Conservation (phyloP, 2,113 vertebrate species). For the Xiphophorus maculatus region DNA sequence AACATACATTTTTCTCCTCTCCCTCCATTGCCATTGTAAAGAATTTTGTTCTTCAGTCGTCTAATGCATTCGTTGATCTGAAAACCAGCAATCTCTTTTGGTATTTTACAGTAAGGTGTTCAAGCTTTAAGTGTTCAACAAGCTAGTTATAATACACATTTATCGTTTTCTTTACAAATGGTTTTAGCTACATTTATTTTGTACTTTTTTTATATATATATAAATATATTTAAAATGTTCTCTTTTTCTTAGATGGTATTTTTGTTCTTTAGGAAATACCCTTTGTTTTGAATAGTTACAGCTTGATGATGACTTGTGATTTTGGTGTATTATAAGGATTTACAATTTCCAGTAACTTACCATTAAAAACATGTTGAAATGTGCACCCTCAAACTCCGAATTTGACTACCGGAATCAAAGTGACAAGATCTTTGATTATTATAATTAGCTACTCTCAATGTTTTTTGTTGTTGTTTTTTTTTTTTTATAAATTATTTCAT, state of each 20-base stretch:
- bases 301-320: conserved; percentile 48
- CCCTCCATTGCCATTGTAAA: conserved; percentile 36
- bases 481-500: not conserved
- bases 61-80: conserved; percentile 16
- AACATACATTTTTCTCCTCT: conserved; percentile 18
- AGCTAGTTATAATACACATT: conserved; percentile 68
- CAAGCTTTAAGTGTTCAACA: conserved; percentile 77
- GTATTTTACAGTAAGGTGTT: conserved; percentile 62
- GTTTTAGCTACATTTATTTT: conserved; percentile 76
- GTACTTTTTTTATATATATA: conserved; percentile 76
- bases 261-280: conserved; percentile 67
- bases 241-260: conserved; percentile 61
- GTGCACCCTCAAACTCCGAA: not conserved
- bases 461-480: not conserved
- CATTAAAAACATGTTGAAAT: conserved; percentile 3
- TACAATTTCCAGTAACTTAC: conserved; percentile 24
- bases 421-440: not conserved
- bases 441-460: not conserved
- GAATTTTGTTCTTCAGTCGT: conserved; percentile 9
- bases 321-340: conserved; percentile 46
- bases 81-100: conserved; percentile 38
- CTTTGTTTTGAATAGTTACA: conserved; percentile 62
- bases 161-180: conserved; percentile 72
- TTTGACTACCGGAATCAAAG: conserved; percentile 11
- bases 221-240: conserved; percentile 79